Conservation (phyloP, 1,140 invertebrate genomes). For the Pinna nobilis region DNA sequence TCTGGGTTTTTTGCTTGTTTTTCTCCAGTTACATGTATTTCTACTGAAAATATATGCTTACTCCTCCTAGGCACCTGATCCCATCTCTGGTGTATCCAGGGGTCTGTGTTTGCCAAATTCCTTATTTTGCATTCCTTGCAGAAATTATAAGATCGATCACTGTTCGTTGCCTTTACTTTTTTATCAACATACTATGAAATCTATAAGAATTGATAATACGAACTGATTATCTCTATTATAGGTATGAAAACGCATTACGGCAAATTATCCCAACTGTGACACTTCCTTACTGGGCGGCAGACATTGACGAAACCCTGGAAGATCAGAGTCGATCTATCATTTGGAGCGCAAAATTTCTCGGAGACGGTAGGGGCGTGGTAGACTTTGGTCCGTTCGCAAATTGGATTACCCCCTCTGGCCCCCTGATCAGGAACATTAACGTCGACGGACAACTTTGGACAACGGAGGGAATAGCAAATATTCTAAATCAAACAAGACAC, state of each 20-base stretch:
- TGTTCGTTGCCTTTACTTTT: no score
- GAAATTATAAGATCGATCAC: no score
- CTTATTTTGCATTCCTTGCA: no score
- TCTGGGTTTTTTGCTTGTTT: no score
- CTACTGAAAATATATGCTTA: no score
- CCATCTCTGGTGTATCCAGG: no score
- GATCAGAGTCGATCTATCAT: constrained; percentile 68
- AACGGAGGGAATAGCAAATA: constrained; percentile 24
- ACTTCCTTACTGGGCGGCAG: constrained; percentile 74
- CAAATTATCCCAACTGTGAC: constrained; percentile 62
- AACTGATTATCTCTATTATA: constrained; percentile 50
- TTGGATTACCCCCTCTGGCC: constrained; percentile 47
- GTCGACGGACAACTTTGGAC: constrained; percentile 33
- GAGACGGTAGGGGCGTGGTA: constrained; percentile 72
- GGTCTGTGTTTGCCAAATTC: no score
- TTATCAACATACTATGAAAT: no score
- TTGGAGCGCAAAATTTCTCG: constrained; percentile 67
- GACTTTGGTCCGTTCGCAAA: constrained; percentile 67
- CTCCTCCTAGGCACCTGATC: no score
- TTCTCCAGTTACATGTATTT: no score
- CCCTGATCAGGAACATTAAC: constrained; percentile 43
- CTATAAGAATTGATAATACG: no score
- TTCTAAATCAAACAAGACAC: constrained; percentile 35
- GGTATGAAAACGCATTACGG: constrained; percentile 63
- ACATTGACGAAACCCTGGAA: constrained; percentile 65